A percentile compares a stretch with the other conserved stretches of the same genome.
Evolutionary conservation across 1,140 invertebrate genomes (phyloP).

Genomic region (Pinna nobilis): DNA sequence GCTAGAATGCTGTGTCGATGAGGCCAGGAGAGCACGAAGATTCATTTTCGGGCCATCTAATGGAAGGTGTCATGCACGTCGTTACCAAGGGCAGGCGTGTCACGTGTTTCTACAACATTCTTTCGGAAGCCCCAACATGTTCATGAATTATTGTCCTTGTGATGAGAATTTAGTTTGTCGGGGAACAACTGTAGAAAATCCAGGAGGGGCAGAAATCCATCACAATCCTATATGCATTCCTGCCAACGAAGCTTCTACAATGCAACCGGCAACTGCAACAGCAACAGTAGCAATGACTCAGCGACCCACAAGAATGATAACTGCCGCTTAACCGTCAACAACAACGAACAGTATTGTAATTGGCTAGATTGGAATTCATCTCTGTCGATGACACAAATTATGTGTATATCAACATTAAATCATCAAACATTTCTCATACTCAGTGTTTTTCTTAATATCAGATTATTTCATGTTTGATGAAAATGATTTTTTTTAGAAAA

Average conservation of each 20-base stretch:
- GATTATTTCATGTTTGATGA: too few species aligned
- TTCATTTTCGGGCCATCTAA: constrained; percentile 15
- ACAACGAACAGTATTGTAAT: too few species aligned
- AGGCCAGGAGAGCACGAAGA: neutral
- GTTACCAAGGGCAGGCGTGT: constrained; percentile 21
- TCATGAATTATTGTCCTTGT: constrained; percentile 22
- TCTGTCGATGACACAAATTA: too few species aligned
- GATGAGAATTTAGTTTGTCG: constrained; percentile 5
- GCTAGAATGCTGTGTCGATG: constrained; percentile 1
- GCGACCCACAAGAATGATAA: too few species aligned
- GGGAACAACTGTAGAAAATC: neutral
- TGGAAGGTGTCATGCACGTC: neutral
- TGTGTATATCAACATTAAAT: too few species aligned
- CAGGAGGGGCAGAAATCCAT: constrained; percentile 2
- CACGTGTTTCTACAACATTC: constrained; percentile 10
- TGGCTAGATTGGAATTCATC: too few species aligned
- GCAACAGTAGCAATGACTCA: neutral
- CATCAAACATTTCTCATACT: too few species aligned
- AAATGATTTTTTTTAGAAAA: too few species aligned
- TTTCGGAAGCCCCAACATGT: constrained; percentile 19
- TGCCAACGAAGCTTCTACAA: neutral
- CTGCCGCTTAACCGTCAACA: too few species aligned
- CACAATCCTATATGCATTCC: constrained; percentile 27
- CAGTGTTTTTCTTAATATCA: too few species aligned
- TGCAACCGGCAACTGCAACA: neutral